Percentiles rank a stretch among this genome's conserved stretches.
Conservation (phyloP, 2,797 vertebrate species). For the Aythya fuligula region DNA sequence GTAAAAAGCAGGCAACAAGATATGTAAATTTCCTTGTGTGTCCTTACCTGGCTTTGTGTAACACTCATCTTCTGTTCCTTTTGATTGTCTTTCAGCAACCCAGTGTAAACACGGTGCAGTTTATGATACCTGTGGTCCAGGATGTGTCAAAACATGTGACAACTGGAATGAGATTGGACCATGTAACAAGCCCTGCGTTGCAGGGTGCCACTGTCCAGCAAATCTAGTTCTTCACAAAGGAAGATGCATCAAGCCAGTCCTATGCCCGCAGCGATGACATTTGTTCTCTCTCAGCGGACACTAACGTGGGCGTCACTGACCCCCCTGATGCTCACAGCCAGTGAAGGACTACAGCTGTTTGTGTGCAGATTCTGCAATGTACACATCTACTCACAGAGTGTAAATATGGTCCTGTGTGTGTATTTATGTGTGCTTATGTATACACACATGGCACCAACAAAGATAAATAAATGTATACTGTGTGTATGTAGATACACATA, state of each 20-base stretch:
- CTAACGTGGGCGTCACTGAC: constrained; percentile 6
- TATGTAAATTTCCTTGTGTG: background rate
- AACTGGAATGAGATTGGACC: constrained; percentile 98
- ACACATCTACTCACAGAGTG: constrained; percentile 2
- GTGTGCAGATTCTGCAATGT: constrained; percentile 55
- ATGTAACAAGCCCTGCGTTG: constrained; percentile 90
- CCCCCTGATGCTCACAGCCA: constrained; percentile 40
- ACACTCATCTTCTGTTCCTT: background rate
- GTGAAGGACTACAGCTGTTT: constrained; percentile 70
- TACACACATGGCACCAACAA: background rate
- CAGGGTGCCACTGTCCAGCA: constrained; percentile 96
- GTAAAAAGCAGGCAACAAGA: background rate
- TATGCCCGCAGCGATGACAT: constrained; percentile 95
- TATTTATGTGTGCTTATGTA: constrained; percentile 33
- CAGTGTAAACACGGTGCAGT: constrained; percentile 95
- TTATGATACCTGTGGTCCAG: constrained; percentile 94
- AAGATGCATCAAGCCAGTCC: constrained; percentile 93
- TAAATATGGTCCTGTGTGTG: constrained; percentile 65
- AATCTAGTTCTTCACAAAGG: constrained; percentile 92
- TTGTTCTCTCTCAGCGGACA: constrained; percentile 64
- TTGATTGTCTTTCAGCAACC: constrained; percentile 82
- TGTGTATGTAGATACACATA: constrained; percentile 22
- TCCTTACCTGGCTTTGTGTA: background rate
- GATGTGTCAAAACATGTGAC: constrained; percentile 94
- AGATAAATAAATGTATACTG: background rate